Evolutionary conservation across 2,113 vertebrate species (phyloP), one percentile per base, ranked within the genome.

Genomic region (Elgaria multicarinata): DNA sequence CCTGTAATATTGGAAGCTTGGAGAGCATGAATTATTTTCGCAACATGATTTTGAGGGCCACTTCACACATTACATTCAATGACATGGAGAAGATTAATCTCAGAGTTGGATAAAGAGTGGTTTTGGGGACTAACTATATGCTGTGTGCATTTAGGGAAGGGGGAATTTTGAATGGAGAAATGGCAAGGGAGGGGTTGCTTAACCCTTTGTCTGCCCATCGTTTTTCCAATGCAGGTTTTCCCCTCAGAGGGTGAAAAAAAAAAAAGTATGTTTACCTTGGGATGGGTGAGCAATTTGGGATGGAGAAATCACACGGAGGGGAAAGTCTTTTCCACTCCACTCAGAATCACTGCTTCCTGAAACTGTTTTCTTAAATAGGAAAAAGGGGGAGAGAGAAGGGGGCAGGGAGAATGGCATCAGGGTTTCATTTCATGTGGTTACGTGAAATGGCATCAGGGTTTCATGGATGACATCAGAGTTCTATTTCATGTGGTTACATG

Each of bases 61-160:
- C 64, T 87, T 84, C 72, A 53, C 72, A 36, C 42, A 78, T 84
- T 84, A 66, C 14, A 31, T 75, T 83, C 46, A 18, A 39, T 83
- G 71, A 76, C 55, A 67, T 67, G 58, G 88, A 84, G 81, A 84
- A 84, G 88, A 84, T 84, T 67, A 77, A 83, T 89, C 81, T 42
- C 33, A 26, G 44, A 39, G 64, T 28, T 85, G 26, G 6, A 31
- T 42, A 77, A 39, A 55, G n/a, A 64, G 72, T 31, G 62, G 20
- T 2, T n/a, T 39, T 67, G 33, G 62, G 62, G 28, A 20, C 42
- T 78, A 67, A 50, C 74, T n/a, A 50, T 26, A 50, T 84, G 28
- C 44, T 50, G 58, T 62, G 58, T 20, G 58, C 22, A 3, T 36
- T 39, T 83, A 14, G 31, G 44, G 42, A 66, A 13, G 31, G 16